Evolutionary conservation across 2,113 vertebrate genomes (phyloP).

Genomic region (Alosa alosa): DNA sequence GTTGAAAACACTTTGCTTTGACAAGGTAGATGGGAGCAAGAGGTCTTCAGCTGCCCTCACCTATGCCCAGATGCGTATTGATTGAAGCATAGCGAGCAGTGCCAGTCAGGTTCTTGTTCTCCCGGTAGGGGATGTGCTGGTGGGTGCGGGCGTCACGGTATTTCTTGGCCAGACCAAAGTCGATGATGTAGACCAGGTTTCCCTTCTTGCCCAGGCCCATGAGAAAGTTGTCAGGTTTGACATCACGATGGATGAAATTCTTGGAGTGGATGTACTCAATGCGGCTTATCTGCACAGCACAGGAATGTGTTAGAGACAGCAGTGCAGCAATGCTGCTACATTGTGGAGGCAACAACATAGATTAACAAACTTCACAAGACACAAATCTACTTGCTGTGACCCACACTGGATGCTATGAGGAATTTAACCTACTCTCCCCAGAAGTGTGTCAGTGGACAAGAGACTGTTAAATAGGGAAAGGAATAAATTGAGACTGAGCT

Average conservation of each 20-base stretch:
- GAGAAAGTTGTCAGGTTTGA: slow-evolving; percentile 95
- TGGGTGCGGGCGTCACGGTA: slow-evolving; percentile 94
- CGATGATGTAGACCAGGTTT: slow-evolving; percentile 97
- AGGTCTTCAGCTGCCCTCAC: slow-evolving; percentile 58
- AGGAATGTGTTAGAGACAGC: neutral
- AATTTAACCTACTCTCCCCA: neutral
- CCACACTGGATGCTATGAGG: neutral
- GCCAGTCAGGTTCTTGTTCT: slow-evolving; percentile 98
- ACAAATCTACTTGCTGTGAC: neutral
- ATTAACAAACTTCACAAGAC: neutral
- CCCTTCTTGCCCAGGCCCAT: slow-evolving; percentile 98
- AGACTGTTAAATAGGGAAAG: slow-evolving; percentile 28
- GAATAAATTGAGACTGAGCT: neutral
- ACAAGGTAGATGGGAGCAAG: neutral
- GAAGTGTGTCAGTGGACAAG: slow-evolving; percentile 7
- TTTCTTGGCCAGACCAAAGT: slow-evolving; percentile 96
- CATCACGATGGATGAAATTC: slow-evolving; percentile 96
- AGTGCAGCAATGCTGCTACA: neutral
- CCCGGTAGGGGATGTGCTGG: slow-evolving; percentile 97
- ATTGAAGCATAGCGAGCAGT: slow-evolving; percentile 96
- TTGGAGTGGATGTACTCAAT: slow-evolving; percentile 99
- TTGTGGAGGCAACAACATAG: neutral
- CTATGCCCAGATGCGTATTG: slow-evolving; percentile 95
- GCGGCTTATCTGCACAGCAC: slow-evolving; percentile 83
- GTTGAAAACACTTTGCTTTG: neutral